A percentile compares a stretch with the other conserved stretches of the same genome.
Evolutionary conservation across 2,888 invertebrate genomes (phyloP).

Genomic region (Drosophila sordidula): DNA sequence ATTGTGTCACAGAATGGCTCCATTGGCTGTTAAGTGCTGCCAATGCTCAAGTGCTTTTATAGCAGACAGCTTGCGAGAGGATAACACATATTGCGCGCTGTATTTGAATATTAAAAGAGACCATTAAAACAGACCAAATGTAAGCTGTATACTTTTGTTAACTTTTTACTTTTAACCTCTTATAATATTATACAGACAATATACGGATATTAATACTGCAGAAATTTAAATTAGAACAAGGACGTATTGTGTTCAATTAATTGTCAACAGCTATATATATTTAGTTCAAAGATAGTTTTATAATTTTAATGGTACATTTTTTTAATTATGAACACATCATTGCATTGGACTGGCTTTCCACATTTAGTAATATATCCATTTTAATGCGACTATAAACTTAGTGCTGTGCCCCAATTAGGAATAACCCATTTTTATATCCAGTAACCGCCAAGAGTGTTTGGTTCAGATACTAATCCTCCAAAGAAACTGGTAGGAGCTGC

Average conservation of each 20-base stretch:
- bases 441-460: constrained; percentile 15
- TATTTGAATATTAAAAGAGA: not conserved
- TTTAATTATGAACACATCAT: not conserved
- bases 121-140: not conserved
- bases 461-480: constrained; percentile 35
- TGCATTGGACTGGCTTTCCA: not conserved
- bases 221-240: no score
- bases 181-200: not conserved
- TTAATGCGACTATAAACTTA: constrained; percentile 6
- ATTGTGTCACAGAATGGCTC: not conserved
- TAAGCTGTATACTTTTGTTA: not conserved
- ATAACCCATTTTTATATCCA: constrained; percentile 5
- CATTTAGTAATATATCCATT: constrained; percentile 7
- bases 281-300: no score
- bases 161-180: no score
- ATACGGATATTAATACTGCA: not conserved
- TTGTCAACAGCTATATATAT: no score
- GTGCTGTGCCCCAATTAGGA: constrained; percentile 40
- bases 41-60: no score
- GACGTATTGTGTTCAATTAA: no score
- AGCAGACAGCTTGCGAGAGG: not conserved
- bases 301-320: not conserved
- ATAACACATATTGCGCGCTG: not conserved
- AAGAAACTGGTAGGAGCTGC: constrained; percentile 21
- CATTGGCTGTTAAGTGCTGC: not conserved